phyloP scores from a whole-genome alignment of 1,140 invertebrate species.

The Cydia strobilella region DNA sequence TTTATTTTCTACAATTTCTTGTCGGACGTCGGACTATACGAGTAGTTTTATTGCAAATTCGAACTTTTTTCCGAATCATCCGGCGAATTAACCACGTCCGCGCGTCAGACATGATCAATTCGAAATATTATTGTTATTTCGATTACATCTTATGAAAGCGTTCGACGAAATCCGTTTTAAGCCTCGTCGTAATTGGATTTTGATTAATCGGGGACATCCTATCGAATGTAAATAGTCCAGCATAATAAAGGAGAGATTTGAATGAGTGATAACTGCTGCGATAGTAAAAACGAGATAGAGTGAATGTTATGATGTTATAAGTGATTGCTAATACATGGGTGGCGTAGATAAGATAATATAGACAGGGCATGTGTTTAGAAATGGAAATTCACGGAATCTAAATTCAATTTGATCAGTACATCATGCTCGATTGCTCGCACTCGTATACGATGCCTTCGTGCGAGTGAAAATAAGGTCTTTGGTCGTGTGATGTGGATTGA shows the following conservation, averaged over 20 bases:
- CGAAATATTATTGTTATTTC: slow-evolving; percentile 26
- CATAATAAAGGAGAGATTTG: slow-evolving; percentile 4
- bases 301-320: slow-evolving; percentile 25
- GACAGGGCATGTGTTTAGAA: neutral
- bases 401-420: neutral
- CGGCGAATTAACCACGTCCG: slow-evolving; percentile 3
- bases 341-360: slow-evolving; percentile 19
- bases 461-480: neutral
- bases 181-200: slow-evolving; percentile 16
- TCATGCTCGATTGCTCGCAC: neutral
- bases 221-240: slow-evolving; percentile 26
- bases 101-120: slow-evolving; percentile 20
- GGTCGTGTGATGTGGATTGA: slow-evolving; percentile 1
- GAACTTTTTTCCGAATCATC: neutral
- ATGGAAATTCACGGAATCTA: neutral
- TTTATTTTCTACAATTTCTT: no score
- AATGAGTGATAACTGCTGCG: slow-evolving; percentile 12
- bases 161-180: slow-evolving; percentile 25
- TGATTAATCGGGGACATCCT: slow-evolving; percentile 22
- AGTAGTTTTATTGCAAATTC: neutral
- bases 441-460: no score
- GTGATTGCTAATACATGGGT: slow-evolving; percentile 23
- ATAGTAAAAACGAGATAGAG: slow-evolving; percentile 23
- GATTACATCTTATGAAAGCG: slow-evolving; percentile 24
- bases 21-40: no score